Evolutionary conservation across 2,113 vertebrate species (phyloP).

Genomic region (Athene cunicularia): DNA sequence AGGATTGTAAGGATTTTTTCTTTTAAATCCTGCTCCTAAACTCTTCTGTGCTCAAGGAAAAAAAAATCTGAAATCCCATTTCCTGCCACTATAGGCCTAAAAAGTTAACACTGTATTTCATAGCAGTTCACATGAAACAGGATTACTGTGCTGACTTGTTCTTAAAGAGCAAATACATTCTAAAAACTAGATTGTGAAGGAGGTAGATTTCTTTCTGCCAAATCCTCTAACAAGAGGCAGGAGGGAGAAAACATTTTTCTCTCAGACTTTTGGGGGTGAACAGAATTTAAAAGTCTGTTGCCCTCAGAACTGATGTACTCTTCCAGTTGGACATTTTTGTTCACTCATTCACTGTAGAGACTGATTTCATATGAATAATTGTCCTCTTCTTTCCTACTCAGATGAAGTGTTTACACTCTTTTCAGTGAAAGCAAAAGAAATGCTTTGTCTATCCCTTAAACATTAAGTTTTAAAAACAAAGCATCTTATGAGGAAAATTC

Average conservation of each 20-base stretch:
- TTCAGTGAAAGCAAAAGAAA: not conserved
- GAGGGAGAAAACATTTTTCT: not conserved
- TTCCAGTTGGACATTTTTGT: not conserved
- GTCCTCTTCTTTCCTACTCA: not conserved
- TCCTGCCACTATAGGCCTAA: slow-evolving; percentile 29
- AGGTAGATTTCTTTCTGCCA: slow-evolving; percentile 5
- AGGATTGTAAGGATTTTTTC: not conserved
- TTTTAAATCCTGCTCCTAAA: not conserved
- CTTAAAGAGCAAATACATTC: slow-evolving; percentile 10
- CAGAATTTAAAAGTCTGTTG: not conserved
- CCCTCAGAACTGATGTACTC: not conserved
- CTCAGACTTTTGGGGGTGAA: not conserved
- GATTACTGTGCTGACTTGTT: slow-evolving; percentile 38
- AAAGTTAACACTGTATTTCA: slow-evolving; percentile 42
- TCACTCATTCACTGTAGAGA: not conserved
- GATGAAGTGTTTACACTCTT: not conserved
- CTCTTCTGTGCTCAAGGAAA: not conserved
- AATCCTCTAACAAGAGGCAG: not conserved
- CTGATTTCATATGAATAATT: not conserved
- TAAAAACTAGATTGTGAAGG: not conserved
- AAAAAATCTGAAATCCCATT: slow-evolving; percentile 36
- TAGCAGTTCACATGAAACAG: not conserved
- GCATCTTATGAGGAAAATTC: not conserved
- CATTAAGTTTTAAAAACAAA: not conserved
- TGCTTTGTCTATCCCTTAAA: not conserved